Evolutionary conservation across 2,888 invertebrate species (phyloP).

Genomic region (Operophtera brumata): DNA sequence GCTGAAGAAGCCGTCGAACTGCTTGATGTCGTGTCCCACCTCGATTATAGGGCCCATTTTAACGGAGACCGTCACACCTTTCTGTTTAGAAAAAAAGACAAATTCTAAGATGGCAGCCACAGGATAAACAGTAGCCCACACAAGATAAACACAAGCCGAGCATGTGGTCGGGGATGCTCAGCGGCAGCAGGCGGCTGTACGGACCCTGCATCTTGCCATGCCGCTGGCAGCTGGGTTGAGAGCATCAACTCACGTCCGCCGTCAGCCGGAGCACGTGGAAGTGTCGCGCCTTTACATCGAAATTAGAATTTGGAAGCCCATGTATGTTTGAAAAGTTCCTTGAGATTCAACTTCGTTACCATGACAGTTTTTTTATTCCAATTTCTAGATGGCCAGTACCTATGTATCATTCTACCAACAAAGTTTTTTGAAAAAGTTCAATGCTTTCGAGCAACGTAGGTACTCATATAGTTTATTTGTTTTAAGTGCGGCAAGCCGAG

Average conservation of each 20-base stretch:
- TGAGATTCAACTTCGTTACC: no score
- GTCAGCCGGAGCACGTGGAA: slow-evolving; percentile 57
- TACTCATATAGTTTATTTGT: no score
- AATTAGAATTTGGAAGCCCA: no score
- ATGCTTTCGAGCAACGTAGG: no score
- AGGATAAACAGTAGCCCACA: no score
- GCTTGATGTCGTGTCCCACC: slow-evolving; percentile 61
- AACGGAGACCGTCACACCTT: slow-evolving; percentile 67
- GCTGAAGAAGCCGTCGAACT: slow-evolving; percentile 49
- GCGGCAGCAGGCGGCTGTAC: slow-evolving; percentile 58
- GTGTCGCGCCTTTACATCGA: slow-evolving; percentile 42
- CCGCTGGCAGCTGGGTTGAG: no score
- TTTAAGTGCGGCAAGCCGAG: slow-evolving; percentile 66
- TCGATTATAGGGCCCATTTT: slow-evolving; percentile 63
- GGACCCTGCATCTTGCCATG: slow-evolving; percentile 75
- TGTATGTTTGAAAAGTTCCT: no score
- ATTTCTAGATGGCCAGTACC: no score
- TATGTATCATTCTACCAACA: no score
- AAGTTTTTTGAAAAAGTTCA: no score
- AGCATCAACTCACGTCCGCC: slow-evolving; percentile 54
- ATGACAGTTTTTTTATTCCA: no score
- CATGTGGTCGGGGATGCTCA: slow-evolving; percentile 49
- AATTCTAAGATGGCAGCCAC: not conserved
- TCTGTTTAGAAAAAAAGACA: slow-evolving; percentile 42
- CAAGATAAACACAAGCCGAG: no score